A percentile compares a stretch with the other conserved stretches of the same genome.
Evolutionary conservation across 2,888 invertebrate genomes (phyloP).

Genomic region (Mactromeris polynyma): DNA sequence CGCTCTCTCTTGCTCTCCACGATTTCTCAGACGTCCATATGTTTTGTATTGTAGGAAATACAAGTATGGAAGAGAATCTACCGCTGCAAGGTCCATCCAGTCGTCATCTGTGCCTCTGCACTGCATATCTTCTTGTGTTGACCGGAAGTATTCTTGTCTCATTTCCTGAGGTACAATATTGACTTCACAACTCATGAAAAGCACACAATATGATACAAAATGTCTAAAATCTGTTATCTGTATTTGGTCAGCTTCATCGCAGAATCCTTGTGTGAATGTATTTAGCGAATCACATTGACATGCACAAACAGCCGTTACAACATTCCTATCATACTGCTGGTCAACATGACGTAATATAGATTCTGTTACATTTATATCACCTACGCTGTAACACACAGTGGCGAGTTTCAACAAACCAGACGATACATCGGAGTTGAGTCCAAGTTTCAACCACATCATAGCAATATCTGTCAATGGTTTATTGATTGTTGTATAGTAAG

Average conservation of each 20-base stretch:
- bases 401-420: conserved; percentile 17
- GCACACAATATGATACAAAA: background rate
- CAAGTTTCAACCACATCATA: background rate
- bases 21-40: background rate
- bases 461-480: background rate
- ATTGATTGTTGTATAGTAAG: background rate
- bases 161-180: conserved; percentile 16
- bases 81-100: conserved; percentile 12
- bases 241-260: background rate
- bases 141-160: conserved; percentile 7
- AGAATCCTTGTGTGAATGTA: background rate
- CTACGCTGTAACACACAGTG: background rate
- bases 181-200: conserved; percentile 1
- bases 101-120: background rate
- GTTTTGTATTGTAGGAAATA: conserved; percentile 25
- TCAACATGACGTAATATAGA: background rate
- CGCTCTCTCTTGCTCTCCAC: background rate
- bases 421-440: conserved; percentile 1
- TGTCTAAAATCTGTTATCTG: background rate
- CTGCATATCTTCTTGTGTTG: background rate
- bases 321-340: background rate
- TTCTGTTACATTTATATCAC: background rate
- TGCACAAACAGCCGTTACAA: background rate
- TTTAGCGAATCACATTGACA: background rate
- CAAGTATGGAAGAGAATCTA: conserved; percentile 19